Percentiles rank a stretch among this genome's conserved stretches.
Evolutionary conservation across 2,888 invertebrate species (phyloP).

Genomic region (Zygothrica quintamaculata): DNA sequence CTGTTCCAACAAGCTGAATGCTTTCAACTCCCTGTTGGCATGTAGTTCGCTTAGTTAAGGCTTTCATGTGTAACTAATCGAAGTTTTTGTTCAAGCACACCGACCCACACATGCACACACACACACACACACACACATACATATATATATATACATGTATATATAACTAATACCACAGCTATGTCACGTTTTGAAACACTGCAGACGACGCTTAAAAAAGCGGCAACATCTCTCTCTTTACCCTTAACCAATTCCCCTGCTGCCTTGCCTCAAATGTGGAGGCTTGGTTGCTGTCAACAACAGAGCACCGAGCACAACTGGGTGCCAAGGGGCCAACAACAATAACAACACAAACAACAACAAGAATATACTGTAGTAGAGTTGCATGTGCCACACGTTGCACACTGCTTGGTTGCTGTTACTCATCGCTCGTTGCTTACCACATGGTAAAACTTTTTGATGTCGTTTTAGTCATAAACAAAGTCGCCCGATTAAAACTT

Average conservation of each 20-base stretch:
- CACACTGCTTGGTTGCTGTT: conserved; percentile 13
- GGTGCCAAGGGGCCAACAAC: conserved; percentile 6
- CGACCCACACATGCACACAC: conserved; percentile 21
- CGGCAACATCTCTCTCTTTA: background rate
- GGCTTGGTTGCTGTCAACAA: conserved; percentile 45
- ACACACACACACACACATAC: conserved; percentile 15
- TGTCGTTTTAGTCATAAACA: conserved; percentile 65
- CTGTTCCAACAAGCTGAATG: no score
- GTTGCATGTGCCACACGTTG: conserved; percentile 64
- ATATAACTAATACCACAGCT: conserved; percentile 28
- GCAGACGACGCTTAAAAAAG: conserved; percentile 34
- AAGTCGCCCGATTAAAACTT: conserved; percentile 64
- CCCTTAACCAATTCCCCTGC: conserved; percentile 9
- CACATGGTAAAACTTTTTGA: conserved; percentile 63
- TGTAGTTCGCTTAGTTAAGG: conserved; percentile 46
- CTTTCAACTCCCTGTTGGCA: conserved; percentile 30
- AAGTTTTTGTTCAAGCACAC: conserved; percentile 43
- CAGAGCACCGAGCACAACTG: conserved; percentile 27
- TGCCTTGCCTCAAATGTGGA: conserved; percentile 30
- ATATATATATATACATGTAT: conserved; percentile 1
- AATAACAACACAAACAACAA: conserved; percentile 25
- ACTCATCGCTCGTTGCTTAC: conserved; percentile 36
- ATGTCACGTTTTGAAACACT: conserved; percentile 54
- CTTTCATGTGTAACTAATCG: conserved; percentile 68
- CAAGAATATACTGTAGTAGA: no score